Conservation (phyloP, 2,113 vertebrate genomes). For the Neoarius graeffei region DNA sequence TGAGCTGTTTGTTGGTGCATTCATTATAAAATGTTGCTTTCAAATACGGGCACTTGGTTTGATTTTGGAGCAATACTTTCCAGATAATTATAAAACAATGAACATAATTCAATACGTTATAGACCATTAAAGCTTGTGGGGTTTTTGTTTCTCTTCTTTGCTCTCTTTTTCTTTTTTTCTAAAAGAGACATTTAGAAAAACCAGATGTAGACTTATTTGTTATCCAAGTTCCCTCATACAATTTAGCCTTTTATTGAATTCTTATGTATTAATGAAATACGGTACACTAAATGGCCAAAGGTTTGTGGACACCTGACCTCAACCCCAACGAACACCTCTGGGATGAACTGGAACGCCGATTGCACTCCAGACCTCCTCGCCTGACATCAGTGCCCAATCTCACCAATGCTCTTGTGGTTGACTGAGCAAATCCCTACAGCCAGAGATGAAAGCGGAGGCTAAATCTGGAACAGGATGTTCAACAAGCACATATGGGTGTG, state of each 20-base stretch:
- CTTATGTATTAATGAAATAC: neutral
- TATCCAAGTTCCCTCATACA: neutral
- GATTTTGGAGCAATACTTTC: slow-evolving; percentile 23
- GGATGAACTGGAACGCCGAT: neutral
- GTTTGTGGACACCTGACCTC: neutral
- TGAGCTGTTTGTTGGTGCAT: slow-evolving; percentile 29
- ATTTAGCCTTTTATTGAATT: neutral
- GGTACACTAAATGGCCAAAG: neutral
- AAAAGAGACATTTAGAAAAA: neutral
- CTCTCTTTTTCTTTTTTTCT: neutral
- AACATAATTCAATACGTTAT: neutral
- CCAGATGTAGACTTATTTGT: slow-evolving; percentile 15
- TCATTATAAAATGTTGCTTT: slow-evolving; percentile 30
- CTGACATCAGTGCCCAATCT: neutral
- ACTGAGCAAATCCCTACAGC: neutral
- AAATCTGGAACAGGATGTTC: neutral
- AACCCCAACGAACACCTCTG: neutral
- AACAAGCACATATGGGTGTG: neutral
- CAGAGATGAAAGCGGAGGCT: neutral
- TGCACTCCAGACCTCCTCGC: neutral
- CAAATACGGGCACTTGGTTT: slow-evolving; percentile 13
- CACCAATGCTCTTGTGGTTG: neutral
- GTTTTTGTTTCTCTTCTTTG: slow-evolving; percentile 4
- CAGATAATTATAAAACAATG: slow-evolving; percentile 29
- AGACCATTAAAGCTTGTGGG: slow-evolving; percentile 10